Conservation (phyloP, 2,888 invertebrate genomes). For the Limnephilus rhombicus region DNA sequence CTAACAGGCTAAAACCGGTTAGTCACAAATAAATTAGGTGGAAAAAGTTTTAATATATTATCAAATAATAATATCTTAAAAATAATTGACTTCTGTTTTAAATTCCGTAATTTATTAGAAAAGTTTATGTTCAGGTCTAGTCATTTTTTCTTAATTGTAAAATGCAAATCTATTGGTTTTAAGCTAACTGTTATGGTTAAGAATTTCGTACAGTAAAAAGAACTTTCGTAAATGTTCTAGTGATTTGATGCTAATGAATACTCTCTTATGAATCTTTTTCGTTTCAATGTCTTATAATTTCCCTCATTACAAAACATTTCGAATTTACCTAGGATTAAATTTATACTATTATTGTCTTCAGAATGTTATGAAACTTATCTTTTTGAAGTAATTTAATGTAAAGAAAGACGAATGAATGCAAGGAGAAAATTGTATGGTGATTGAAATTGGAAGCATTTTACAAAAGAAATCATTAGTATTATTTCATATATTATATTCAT, state of each 20-base stretch:
- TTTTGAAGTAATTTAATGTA: not conserved
- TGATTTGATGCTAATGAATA: too few species aligned
- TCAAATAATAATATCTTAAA: not conserved
- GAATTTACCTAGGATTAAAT: not conserved
- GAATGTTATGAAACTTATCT: not conserved
- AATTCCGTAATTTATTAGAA: not conserved
- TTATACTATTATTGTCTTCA: not conserved
- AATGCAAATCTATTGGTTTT: not conserved
- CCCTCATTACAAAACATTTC: too few species aligned
- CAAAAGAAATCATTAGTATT: not conserved
- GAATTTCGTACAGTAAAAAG: not conserved
- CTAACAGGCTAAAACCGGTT: too few species aligned
- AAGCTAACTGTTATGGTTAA: not conserved
- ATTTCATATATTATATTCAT: not conserved
- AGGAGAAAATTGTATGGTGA: not conserved
- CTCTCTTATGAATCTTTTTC: too few species aligned
- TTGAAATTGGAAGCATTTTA: not conserved
- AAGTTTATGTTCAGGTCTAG: not conserved
- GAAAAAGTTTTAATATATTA: too few species aligned
- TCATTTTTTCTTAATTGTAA: not conserved
- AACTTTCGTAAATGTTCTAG: not conserved
- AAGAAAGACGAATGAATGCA: not conserved
- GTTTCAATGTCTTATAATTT: too few species aligned
- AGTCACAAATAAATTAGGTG: too few species aligned
- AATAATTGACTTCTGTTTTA: not conserved